These are phyloP conservation scores for Odobenus rosmarus DNA, from an alignment of 2,113 vertebrate genomes.

Conservation along the genomic window DNA sequence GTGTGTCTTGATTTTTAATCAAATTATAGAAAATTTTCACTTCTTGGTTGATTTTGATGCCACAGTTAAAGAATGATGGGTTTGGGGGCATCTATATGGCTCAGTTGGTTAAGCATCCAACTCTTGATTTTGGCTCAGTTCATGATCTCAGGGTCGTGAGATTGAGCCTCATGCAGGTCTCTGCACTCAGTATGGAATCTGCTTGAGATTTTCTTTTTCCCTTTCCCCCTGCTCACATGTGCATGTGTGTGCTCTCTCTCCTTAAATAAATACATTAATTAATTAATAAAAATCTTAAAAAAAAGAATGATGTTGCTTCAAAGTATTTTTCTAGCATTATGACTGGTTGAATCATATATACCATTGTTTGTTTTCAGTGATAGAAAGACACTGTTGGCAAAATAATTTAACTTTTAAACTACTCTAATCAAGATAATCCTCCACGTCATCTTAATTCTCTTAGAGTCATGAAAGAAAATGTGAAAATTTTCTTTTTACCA, in stretches of 20 bases:
- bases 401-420: background rate
- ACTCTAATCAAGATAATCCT: background rate
- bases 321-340: background rate
- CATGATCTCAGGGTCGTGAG: background rate
- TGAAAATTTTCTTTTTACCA: background rate
- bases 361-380: background rate
- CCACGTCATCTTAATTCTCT: background rate
- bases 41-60: background rate
- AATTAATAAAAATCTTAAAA: background rate
- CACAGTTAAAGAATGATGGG: background rate
- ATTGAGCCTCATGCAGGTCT: background rate
- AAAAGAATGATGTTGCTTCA: background rate
- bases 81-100: background rate
- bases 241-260: background rate
- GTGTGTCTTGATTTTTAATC: slow-evolving; percentile 18
- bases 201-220: background rate
- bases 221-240: background rate
- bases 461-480: background rate
- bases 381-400: background rate
- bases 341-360: background rate
- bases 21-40: background rate
- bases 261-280: background rate
- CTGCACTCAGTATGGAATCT: background rate
- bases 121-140: background rate
- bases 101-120: background rate